A percentile compares a stretch with the other conserved stretches of the same genome.
Conservation (phyloP, 1,140 invertebrate genomes). For the Contarinia nasturtii region DNA sequence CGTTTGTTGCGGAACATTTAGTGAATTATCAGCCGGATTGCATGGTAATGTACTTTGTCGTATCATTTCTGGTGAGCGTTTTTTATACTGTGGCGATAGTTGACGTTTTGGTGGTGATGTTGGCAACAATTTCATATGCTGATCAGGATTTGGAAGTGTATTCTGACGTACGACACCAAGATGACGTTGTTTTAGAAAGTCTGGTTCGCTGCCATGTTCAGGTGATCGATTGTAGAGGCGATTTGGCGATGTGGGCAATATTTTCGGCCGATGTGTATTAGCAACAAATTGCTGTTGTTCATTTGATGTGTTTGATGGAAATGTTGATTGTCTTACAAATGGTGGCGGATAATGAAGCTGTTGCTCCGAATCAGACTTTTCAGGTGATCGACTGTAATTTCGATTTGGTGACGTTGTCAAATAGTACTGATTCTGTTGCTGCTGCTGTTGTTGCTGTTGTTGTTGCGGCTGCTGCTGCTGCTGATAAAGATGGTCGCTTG, state of each 20-base stretch:
- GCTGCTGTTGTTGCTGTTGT: conserved; percentile 2
- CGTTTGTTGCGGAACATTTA: conserved; percentile 13
- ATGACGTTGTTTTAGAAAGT: not conserved
- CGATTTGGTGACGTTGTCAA: conserved; percentile 23
- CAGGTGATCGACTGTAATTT: conserved; percentile 20
- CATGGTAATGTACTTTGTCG: conserved; percentile 22
- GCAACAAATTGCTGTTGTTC: conserved; percentile 3
- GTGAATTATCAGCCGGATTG: conserved; percentile 20
- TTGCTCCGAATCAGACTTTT: conserved; percentile 9
- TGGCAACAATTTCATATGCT: conserved; percentile 20
- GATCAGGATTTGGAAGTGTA: conserved; percentile 22
- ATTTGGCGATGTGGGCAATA: conserved; percentile 13
- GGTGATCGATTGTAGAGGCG: conserved; percentile 2
- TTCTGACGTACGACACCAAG: conserved; percentile 16
- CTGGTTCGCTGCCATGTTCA: not conserved
- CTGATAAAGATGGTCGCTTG: conserved; percentile 9
- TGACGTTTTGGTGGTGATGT: conserved; percentile 23
- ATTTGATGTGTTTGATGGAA: conserved; percentile 11
- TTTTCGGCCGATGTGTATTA: conserved; percentile 13
- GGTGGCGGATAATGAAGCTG: conserved; percentile 15
- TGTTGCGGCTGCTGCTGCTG: conserved; percentile 1
- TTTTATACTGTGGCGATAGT: conserved; percentile 17
- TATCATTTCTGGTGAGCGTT: conserved; percentile 21
- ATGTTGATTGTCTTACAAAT: conserved; percentile 21
- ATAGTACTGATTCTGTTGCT: conserved; percentile 9